Percentiles rank a stretch among this genome's conserved stretches.
Conservation (phyloP, 1,140 invertebrate species). For the Penaeus chinensis region DNA sequence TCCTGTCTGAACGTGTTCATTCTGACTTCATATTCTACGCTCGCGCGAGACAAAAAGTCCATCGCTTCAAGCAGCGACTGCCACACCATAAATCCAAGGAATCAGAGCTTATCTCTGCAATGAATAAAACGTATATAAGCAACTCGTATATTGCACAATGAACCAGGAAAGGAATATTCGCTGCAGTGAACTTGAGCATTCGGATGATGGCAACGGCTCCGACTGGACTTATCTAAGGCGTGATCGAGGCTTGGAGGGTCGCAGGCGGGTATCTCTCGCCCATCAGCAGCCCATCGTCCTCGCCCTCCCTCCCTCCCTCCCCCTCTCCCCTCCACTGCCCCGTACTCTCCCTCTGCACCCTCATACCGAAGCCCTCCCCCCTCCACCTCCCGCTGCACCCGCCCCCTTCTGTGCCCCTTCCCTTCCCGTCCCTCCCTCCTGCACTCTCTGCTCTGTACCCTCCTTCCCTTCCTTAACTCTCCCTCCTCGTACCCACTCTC, state of each 20-base stretch:
- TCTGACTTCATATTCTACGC: neutral
- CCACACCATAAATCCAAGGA: too few species aligned
- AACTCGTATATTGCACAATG: too few species aligned
- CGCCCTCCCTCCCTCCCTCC: neutral
- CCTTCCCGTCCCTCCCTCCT: neutral
- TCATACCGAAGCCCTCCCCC: slow-evolving; percentile 8
- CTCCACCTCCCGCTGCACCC: neutral
- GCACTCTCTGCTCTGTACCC: neutral
- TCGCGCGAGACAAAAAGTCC: too few species aligned
- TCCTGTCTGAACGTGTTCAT: slow-evolving; percentile 33
- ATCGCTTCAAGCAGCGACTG: too few species aligned
- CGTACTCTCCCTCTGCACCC: neutral
- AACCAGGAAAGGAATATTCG: too few species aligned
- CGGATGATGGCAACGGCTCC: slow-evolving; percentile 41
- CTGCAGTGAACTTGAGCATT: slow-evolving; percentile 4
- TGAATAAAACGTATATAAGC: too few species aligned
- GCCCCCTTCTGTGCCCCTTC: neutral
- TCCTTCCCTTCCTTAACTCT: neutral
- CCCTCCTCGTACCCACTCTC: slow-evolving; percentile 4
- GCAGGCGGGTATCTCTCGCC: slow-evolving; percentile 50
- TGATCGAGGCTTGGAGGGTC: slow-evolving; percentile 52
- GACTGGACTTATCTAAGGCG: slow-evolving; percentile 44
- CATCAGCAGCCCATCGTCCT: slow-evolving; percentile 53
- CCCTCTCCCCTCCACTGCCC: neutral
- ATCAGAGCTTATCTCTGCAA: too few species aligned